Base-by-base conservation (phyloP, 1,140 invertebrate species). In the Planococcus citri region DNA sequence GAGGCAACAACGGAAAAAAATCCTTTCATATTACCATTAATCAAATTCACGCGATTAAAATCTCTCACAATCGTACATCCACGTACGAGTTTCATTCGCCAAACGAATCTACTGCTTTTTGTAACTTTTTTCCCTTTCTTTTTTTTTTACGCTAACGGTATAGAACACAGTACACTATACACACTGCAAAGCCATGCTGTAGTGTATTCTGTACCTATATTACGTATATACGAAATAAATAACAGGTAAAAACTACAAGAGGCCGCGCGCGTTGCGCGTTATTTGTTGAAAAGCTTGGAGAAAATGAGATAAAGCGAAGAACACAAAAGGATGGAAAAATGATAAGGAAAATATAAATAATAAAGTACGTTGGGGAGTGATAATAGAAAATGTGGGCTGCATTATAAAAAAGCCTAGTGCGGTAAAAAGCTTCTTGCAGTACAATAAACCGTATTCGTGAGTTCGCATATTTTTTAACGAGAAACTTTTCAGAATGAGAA, bases 401-500 rank as follows among this genome's bases (percentile, higher is more conserved):
- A 64, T 64, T 64, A 64, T 64, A 10, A 64, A 64, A 64, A 64
- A 64, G 25, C 8, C 21, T 24, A 25, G 25, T 21, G 60, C 25
- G 60, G 60, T 64, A 64, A 64, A 64, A 64, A 64, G 60, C 60
- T 64, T 64, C 60, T 64, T 25, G 60, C 60, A 25, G 24, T 64
- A 64, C 60, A 64, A 64, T 64, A 64, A 64, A 64, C 60, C 21
- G 60, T 64, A 64, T 64, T 64, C 60, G 60, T 64, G 60, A 64
- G 60, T 64, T 64, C 60, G 60, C 60, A 64, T 64, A 64, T 64
- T 64, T 64, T 64, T 64, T 64, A 64, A 64, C 60, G 60, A 64
- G 60, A 64, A 64, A 64, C 60, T 64, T 64, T 64, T 64, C 60
- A 64, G 60, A 64, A 25, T 25, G 60, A 64, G 25, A 27, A n/a